phyloP scores from a whole-genome alignment of 2,888 invertebrate species.

The Apodemia duryi region DNA sequence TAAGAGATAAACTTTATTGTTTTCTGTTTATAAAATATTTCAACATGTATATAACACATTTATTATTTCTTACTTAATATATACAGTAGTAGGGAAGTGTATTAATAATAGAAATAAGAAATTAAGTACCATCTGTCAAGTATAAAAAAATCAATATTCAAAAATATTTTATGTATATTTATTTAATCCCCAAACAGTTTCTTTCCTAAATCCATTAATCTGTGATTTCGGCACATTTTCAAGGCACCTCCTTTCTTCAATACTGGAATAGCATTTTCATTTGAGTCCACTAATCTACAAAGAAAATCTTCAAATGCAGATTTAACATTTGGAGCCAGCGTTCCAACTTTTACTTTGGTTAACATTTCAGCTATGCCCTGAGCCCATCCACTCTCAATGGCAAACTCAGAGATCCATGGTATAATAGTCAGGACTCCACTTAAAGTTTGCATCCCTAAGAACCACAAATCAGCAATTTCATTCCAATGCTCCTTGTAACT shows the following conservation, averaged over 20 bases:
- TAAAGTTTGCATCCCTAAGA: slow-evolving; percentile 96
- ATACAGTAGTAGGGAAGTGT: slow-evolving; percentile 15
- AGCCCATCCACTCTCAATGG: slow-evolving; percentile 96
- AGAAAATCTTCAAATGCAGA: slow-evolving; percentile 95
- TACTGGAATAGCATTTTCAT: slow-evolving; percentile 85
- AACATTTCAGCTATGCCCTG: slow-evolving; percentile 91
- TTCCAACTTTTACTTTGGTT: slow-evolving; percentile 89
- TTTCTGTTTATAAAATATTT: slow-evolving; percentile 19
- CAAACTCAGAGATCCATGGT: slow-evolving; percentile 94
- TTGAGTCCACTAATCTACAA: slow-evolving; percentile 90
- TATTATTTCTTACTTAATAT: slow-evolving; percentile 19
- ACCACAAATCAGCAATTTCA: slow-evolving; percentile 95
- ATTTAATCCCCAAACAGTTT: slow-evolving; percentile 90
- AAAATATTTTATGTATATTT: slow-evolving; percentile 21
- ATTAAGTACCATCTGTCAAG: slow-evolving; percentile 31
- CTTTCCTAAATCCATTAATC: slow-evolving; percentile 93
- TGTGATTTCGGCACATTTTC: slow-evolving; percentile 90
- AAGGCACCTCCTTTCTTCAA: slow-evolving; percentile 90
- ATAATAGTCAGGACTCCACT: slow-evolving; percentile 88
- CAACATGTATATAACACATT: slow-evolving; percentile 18
- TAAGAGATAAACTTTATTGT: slow-evolving; percentile 13
- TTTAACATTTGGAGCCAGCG: slow-evolving; percentile 89
- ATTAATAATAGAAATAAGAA: slow-evolving; percentile 16
- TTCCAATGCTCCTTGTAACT: slow-evolving; percentile 93
- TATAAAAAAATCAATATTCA: slow-evolving; percentile 28